A percentile compares a stretch with the other conserved stretches of the same genome.
phyloP scores from a whole-genome alignment of 2,797 vertebrate species.

The Lacerta agilis region DNA sequence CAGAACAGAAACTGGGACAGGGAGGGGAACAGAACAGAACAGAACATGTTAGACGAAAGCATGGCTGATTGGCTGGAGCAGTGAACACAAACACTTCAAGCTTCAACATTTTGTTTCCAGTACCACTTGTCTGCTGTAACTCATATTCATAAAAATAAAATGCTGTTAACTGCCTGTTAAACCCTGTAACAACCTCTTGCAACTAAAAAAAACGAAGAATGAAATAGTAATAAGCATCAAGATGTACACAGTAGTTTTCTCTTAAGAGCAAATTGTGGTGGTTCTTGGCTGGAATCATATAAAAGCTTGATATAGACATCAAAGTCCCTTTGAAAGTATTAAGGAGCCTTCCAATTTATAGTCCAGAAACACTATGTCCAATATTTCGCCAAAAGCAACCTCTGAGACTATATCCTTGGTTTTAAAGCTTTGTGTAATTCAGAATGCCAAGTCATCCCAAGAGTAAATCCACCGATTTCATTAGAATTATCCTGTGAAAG shows the following conservation, averaged over 20 bases:
- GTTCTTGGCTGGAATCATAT: neutral
- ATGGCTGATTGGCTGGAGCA: too few species aligned
- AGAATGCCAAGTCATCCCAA: neutral
- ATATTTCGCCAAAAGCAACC: neutral
- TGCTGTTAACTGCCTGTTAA: neutral
- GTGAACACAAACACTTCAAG: too few species aligned
- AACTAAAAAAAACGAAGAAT: neutral
- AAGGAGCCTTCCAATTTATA: neutral
- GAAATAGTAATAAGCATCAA: neutral
- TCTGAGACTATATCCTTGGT: neutral
- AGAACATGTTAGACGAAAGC: too few species aligned
- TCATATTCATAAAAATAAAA: neutral
- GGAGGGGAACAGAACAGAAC: too few species aligned
- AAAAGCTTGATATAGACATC: neutral
- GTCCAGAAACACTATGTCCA: neutral
- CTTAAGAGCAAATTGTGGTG: neutral
- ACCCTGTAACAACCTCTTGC: neutral
- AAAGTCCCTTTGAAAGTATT: too few species aligned
- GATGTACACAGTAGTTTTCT: too few species aligned
- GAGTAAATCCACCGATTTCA: neutral
- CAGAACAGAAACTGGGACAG: too few species aligned
- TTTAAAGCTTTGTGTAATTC: neutral
- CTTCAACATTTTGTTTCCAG: too few species aligned
- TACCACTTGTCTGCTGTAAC: neutral
- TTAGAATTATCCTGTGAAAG: neutral